Conservation (phyloP, 2,797 vertebrate species). For the Lagocephalus sceleratus region DNA sequence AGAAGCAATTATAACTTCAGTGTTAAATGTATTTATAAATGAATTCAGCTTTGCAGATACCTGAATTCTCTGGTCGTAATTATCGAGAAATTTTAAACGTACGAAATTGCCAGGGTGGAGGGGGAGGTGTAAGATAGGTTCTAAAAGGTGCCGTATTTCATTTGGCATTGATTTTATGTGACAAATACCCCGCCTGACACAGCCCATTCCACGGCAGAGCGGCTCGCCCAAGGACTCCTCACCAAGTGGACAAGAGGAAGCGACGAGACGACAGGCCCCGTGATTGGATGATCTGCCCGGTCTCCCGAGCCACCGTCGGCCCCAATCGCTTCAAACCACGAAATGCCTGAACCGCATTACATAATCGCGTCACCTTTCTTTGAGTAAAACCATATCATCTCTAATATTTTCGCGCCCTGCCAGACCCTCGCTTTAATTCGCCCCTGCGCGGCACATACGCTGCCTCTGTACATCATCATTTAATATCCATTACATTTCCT, state of each 20-base stretch:
- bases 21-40: too few species aligned
- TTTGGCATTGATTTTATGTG: slow-evolving; percentile 2
- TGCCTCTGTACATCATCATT: slow-evolving; percentile 62
- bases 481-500: slow-evolving; percentile 56
- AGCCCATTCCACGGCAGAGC: not conserved
- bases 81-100: too few species aligned
- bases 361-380: slow-evolving; percentile 8
- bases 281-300: not conserved
- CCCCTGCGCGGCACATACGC: slow-evolving; percentile 25
- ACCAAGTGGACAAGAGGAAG: not conserved
- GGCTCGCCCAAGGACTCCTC: not conserved
- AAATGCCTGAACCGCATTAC: not conserved
- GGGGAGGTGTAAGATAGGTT: too few species aligned
- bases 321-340: slow-evolving; percentile 13
- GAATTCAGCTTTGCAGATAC: too few species aligned
- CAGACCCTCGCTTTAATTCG: slow-evolving; percentile 24
- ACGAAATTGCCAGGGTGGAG: too few species aligned
- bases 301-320: not conserved
- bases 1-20: too few species aligned
- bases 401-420: slow-evolving; percentile 28
- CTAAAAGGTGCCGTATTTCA: not conserved
- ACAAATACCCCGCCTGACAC: not conserved
- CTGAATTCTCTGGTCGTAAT: too few species aligned
- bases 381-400: slow-evolving; percentile 22
- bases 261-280: not conserved